Conservation (phyloP, 30 jellyfish, hydroid and myxozoan species). For the Catostylus mosaicus region DNA sequence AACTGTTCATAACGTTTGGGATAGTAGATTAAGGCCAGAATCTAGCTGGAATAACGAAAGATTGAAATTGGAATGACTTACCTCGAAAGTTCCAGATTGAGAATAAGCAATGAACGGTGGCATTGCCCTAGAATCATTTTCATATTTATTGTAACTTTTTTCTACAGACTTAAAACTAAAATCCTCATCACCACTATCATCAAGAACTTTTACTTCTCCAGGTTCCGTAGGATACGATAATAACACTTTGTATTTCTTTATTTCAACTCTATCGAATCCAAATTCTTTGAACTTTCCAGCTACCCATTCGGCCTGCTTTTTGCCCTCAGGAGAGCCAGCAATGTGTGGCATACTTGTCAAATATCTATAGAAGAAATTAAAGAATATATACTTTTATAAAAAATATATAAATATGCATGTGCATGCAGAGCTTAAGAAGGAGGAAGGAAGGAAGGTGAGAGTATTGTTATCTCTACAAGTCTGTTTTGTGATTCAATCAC, state of each 20-base stretch:
- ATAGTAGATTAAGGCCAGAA: no score
- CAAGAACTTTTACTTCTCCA: constrained; percentile 69
- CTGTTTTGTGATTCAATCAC: no score
- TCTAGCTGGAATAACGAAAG: no score
- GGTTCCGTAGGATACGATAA: constrained; percentile 94
- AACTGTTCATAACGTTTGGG: no score
- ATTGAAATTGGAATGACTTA: no score
- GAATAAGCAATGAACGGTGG: constrained; percentile 94
- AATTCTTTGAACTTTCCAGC: constrained; percentile 72
- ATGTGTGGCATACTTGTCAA: constrained; percentile 78
- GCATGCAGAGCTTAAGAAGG: no score
- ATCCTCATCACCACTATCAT: constrained; percentile 61
- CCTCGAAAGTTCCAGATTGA: constrained; percentile 85
- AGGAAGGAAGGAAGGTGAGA: no score
- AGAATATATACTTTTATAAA: no score
- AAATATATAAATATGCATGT: no score
- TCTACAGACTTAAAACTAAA: constrained; percentile 54
- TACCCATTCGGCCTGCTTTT: constrained; percentile 85
- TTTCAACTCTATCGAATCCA: constrained; percentile 81
- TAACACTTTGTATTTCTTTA: constrained; percentile 84
- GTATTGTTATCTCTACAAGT: no score
- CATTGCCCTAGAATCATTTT: constrained; percentile 71
- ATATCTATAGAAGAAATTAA: no score
- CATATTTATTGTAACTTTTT: constrained; percentile 68
- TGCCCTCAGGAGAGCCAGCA: constrained; percentile 93